These are phyloP conservation scores for Vanacampus margaritifer DNA, from an alignment of 2,113 vertebrate genomes.

Conservation along the genomic window DNA sequence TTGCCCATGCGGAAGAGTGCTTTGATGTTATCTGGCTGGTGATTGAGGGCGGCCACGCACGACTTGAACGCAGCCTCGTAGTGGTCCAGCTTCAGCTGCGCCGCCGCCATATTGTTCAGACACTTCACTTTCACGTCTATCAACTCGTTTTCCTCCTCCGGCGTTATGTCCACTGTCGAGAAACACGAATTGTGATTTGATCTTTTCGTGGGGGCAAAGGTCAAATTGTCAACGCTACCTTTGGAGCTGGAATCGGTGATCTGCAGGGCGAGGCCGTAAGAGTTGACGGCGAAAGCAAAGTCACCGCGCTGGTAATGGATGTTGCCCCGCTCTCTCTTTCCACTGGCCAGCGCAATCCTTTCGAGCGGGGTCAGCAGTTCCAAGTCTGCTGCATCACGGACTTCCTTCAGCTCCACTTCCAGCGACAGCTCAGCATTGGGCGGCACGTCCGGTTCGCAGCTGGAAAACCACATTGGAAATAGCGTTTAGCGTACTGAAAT, in stretches of 20 bases:
- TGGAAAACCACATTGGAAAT: background rate
- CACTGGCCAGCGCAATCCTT: conserved; percentile 79
- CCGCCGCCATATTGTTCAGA: conserved; percentile 95
- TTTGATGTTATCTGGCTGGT: conserved; percentile 92
- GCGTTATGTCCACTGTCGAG: conserved; percentile 81
- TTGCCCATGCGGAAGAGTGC: conserved; percentile 96
- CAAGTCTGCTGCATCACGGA: conserved; percentile 77
- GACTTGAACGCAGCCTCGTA: conserved; percentile 88
- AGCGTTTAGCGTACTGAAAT: background rate
- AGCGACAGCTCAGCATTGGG: conserved; percentile 75
- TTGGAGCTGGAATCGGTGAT: conserved; percentile 85
- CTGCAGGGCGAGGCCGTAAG: conserved; percentile 88
- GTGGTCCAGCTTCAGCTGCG: conserved; percentile 93
- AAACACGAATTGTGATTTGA: background rate
- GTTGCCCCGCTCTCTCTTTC: conserved; percentile 87
- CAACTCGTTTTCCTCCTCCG: conserved; percentile 82
- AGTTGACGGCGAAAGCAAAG: conserved; percentile 89
- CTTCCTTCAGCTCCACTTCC: conserved; percentile 82
- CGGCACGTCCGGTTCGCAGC: conserved; percentile 77
- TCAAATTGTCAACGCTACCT: conserved; percentile 71
- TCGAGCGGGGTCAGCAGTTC: conserved; percentile 81
- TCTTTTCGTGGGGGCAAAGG: too few relatives aligned
- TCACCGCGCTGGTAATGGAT: conserved; percentile 86
- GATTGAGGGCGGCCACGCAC: conserved; percentile 82
- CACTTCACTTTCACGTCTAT: conserved; percentile 92